These are phyloP conservation scores for Leptinotarsa haldemani DNA, from an alignment of 2,888 invertebrate species.

Conservation along the genomic window DNA sequence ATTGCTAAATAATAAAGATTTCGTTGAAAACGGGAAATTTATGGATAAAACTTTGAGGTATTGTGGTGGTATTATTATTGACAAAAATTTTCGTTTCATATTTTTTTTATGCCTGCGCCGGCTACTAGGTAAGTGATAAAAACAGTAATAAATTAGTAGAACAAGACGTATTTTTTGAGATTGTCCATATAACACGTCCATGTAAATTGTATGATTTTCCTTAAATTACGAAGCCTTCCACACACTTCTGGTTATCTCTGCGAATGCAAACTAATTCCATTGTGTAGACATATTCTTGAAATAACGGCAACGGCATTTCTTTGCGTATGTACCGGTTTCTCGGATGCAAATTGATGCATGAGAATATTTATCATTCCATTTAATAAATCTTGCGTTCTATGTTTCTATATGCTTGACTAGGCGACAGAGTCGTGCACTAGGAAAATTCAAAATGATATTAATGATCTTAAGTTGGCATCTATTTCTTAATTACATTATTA, in stretches of 20 bases:
- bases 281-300: background rate
- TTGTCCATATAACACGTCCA: too few relatives aligned
- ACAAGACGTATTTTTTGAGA: too few relatives aligned
- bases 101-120: too few relatives aligned
- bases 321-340: slow-evolving; percentile 19
- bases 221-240: background rate
- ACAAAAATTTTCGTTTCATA: too few relatives aligned
- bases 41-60: too few relatives aligned
- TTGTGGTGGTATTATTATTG: too few relatives aligned
- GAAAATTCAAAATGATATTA: background rate
- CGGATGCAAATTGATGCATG: slow-evolving; percentile 25
- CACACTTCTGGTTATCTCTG: slow-evolving; percentile 6
- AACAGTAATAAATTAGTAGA: too few relatives aligned
- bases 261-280: background rate
- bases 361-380: slow-evolving; percentile 20
- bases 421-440: background rate
- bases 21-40: too few relatives aligned
- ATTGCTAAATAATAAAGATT: too few relatives aligned
- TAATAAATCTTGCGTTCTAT: slow-evolving; percentile 1
- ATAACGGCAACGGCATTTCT: slow-evolving; percentile 27
- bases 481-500: background rate
- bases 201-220: too few relatives aligned
- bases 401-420: background rate
- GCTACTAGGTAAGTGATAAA: too few relatives aligned
- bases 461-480: background rate